Evolutionary conservation across 2,797 vertebrate species (phyloP), one percentile per base, ranked within the genome.

Genomic region (Enteromius argenteus): DNA sequence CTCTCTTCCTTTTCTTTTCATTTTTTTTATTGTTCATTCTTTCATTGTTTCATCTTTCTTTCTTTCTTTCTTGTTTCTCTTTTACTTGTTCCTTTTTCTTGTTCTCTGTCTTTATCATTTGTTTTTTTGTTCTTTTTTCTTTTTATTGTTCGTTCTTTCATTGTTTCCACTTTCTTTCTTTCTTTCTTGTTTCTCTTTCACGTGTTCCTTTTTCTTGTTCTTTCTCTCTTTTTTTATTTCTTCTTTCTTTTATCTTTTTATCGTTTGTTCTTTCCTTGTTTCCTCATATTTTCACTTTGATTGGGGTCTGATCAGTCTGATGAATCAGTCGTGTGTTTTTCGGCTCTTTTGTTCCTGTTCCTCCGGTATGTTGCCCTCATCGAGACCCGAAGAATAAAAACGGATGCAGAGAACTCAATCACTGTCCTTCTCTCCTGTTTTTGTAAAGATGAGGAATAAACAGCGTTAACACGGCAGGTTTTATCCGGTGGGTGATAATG

Each of bases 211-310:
- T 56, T 32, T 39, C 19, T 69, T 19, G 53, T 8, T 80, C 81
- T 72, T 51, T 77, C 78, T 51, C 83, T 76, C 32, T 72, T 85
- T 42, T 13, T 17, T 19, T 32, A 23, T 80, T 27, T 21, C 23
- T 9, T 17, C 27, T 37, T 79, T 27, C 84, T 87, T 64, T 19
- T 44, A 7, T 62, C 7, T 46, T 39, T 62, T 3, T 3, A 21
- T 56, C 44, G 5, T 46, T 46, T 11, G 5, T 46, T 46, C 44
- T 46, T 60, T 60, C 35, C 42, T 53, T 42, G 3, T 68, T 23
- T 71, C 32, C 19, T 44, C 35, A 3, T 46, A 5, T 37, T 7
- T 37, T 37, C 6, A 32, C 37, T 51, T 51, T 19, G 49, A 51
- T 19, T 5, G 49, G 44, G 35, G 79, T 80, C 64, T 27, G 39